A percentile compares a stretch with the other conserved stretches of the same genome.
phyloP scores from a whole-genome alignment of 1,140 invertebrate genomes.

The Euborellia annulipes region DNA sequence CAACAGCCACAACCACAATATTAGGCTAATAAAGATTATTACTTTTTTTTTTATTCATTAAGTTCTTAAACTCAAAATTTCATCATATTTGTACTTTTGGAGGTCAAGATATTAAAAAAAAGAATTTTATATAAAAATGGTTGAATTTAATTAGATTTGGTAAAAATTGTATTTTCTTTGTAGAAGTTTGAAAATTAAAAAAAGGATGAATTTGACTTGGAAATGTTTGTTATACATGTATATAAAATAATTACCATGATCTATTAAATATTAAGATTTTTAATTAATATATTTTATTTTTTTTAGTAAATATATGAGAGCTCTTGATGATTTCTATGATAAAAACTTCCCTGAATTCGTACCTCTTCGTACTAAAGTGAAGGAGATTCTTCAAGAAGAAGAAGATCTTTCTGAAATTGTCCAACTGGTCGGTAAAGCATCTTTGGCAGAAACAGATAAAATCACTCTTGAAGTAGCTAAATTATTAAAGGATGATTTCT shows the following conservation, averaged over 20 bases:
- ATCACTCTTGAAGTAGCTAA: slow-evolving; percentile 98
- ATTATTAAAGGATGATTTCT: slow-evolving; percentile 96
- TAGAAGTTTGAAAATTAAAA: not conserved
- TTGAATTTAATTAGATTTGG: no score
- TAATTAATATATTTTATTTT: slow-evolving; percentile 17
- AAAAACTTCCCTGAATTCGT: slow-evolving; percentile 98
- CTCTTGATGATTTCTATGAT: slow-evolving; percentile 98
- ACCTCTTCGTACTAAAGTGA: slow-evolving; percentile 81
- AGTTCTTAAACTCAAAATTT: no score
- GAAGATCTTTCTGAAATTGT: slow-evolving; percentile 99
- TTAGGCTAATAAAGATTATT: no score
- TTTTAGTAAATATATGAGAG: slow-evolving; percentile 91
- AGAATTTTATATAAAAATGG: no score
- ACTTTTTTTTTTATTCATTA: no score
- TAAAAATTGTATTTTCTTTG: no score
- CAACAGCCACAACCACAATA: no score
- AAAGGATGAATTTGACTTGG: not conserved
- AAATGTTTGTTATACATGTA: not conserved
- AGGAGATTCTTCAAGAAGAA: slow-evolving; percentile 97
- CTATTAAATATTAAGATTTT: no score
- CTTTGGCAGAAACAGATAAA: slow-evolving; percentile 96
- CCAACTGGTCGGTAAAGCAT: slow-evolving; percentile 97
- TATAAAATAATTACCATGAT: not conserved
- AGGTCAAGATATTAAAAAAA: no score
- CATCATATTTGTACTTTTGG: no score